Evolutionary conservation across 1,140 invertebrate species (phyloP).

Genomic region (Formica selysi): DNA sequence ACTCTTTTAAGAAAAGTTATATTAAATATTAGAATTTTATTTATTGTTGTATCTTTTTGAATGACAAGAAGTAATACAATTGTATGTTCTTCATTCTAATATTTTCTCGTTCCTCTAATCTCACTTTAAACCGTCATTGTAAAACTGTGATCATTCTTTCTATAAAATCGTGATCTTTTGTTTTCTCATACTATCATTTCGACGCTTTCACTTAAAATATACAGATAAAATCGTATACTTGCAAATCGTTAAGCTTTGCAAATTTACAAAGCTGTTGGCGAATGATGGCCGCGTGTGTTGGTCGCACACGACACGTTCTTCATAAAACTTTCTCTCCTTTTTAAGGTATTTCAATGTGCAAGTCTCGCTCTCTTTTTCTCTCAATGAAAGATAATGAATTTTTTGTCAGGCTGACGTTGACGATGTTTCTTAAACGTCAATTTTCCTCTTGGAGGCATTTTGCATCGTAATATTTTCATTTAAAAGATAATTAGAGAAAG

Average conservation of each 20-base stretch:
- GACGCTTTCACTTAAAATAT: background rate
- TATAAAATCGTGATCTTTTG: conserved; percentile 14
- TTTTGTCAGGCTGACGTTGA: too few relatives aligned
- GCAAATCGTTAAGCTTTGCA: conserved; percentile 36
- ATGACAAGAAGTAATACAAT: background rate
- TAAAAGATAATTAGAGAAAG: too few relatives aligned
- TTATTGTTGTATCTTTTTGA: background rate
- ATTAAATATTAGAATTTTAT: background rate
- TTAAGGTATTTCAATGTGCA: conserved; percentile 53
- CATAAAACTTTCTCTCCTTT: conserved; percentile 31
- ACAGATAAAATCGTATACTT: conserved; percentile 11
- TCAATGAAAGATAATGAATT: too few relatives aligned
- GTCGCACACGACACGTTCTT: conserved; percentile 55
- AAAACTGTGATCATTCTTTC: background rate
- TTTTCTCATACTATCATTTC: conserved; percentile 22
- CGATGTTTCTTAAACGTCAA: too few relatives aligned
- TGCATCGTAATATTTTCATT: too few relatives aligned
- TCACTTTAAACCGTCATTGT: background rate
- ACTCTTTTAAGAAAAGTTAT: background rate
- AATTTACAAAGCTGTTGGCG: conserved; percentile 50
- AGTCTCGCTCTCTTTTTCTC: too few relatives aligned
- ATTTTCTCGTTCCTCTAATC: background rate
- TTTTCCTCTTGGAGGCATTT: too few relatives aligned
- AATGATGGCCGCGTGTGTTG: conserved; percentile 39
- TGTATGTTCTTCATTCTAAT: background rate